Conservation (phyloP, 2,888 invertebrate species). For the Metellina segmentata region DNA sequence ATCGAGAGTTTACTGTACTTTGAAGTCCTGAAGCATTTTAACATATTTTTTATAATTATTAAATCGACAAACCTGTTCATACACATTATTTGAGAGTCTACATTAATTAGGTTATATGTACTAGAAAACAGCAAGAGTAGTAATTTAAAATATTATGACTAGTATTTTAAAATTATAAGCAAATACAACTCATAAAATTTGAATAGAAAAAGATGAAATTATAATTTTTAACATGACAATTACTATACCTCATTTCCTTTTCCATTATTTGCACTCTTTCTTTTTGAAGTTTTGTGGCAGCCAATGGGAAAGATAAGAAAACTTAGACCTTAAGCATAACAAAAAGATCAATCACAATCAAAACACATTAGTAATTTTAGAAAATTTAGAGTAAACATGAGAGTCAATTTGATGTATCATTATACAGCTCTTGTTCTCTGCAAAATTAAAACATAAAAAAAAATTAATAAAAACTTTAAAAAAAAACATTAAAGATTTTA, state of each 20-base stretch:
- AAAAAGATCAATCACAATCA: conserved; percentile 4
- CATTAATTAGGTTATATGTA: not conserved
- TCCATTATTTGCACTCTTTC: conserved; percentile 53
- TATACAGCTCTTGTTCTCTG: too few relatives aligned
- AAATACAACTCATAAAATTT: not conserved
- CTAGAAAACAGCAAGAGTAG: not conserved
- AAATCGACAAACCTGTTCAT: too few relatives aligned
- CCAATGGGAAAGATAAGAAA: conserved; percentile 9
- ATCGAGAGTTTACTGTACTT: too few relatives aligned
- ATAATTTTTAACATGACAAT: not conserved
- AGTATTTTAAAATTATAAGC: too few relatives aligned
- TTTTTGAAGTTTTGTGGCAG: conserved; percentile 63
- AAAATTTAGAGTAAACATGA: too few relatives aligned
- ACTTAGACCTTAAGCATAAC: not conserved
- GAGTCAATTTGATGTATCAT: too few relatives aligned
- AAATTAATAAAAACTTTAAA: not conserved
- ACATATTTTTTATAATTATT: too few relatives aligned
- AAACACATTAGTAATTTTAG: not conserved
- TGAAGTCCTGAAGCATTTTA: too few relatives aligned
- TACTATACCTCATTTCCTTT: conserved; percentile 42
- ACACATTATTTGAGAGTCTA: not conserved
- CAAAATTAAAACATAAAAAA: not conserved
- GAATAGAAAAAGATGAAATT: not conserved
- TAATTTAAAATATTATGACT: too few relatives aligned
- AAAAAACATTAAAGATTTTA: not conserved